Conservation (phyloP, 1,140 invertebrate genomes). For the Aphaenogaster ashmeadi region DNA sequence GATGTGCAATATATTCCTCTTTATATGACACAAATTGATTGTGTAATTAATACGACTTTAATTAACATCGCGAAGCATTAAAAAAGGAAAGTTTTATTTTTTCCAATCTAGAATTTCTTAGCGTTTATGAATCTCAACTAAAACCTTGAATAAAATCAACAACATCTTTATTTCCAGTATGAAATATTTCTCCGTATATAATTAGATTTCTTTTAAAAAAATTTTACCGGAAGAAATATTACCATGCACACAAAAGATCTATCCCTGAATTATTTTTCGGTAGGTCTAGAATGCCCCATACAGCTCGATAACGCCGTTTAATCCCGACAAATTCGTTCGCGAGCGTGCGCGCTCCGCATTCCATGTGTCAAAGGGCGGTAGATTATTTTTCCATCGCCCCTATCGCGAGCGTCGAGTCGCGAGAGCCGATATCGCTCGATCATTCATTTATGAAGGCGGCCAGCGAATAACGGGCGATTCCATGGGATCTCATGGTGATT, state of each 20-base stretch:
- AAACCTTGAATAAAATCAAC: not conserved
- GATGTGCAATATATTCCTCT: not conserved
- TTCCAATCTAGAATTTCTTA: slow-evolving; percentile 2
- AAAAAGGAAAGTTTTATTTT: not conserved
- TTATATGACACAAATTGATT: not conserved
- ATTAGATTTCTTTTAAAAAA: not conserved
- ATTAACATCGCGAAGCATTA: not conserved
- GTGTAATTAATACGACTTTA: not conserved
- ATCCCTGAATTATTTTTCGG: slow-evolving; percentile 23
- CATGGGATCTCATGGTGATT: slow-evolving; percentile 73
- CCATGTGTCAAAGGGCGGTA: slow-evolving; percentile 51
- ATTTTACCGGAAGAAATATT: slow-evolving; percentile 12
- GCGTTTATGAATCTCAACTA: not conserved
- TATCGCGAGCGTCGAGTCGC: slow-evolving; percentile 17
- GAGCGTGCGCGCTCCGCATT: slow-evolving; percentile 28
- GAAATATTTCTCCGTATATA: not conserved
- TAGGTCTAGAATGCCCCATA: not conserved
- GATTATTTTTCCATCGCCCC: slow-evolving; percentile 70
- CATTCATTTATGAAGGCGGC: slow-evolving; percentile 58
- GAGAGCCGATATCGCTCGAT: slow-evolving; percentile 57
- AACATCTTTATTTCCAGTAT: not conserved
- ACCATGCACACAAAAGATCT: not conserved
- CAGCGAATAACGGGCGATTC: slow-evolving; percentile 65
- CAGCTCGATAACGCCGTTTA: slow-evolving; percentile 18
- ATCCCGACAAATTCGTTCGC: slow-evolving; percentile 31